Conservation (phyloP, 1,140 invertebrate genomes). For the Calephelis nemesis region DNA sequence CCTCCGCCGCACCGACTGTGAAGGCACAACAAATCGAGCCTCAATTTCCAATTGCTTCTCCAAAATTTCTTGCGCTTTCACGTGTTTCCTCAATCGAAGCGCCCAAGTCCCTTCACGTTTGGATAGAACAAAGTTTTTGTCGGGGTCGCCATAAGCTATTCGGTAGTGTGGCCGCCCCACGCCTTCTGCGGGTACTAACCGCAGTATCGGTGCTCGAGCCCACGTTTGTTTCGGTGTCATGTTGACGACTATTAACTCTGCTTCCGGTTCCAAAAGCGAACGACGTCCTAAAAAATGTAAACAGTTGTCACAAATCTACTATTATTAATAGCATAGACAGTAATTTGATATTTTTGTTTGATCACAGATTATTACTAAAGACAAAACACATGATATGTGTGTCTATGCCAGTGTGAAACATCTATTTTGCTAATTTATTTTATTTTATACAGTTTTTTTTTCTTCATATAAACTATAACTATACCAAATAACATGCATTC, state of each 20-base stretch:
- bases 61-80: constrained; percentile 42
- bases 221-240: constrained; percentile 59
- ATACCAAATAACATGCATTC: too few species aligned
- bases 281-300: constrained; percentile 48
- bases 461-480: too few species aligned
- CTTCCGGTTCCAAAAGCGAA: constrained; percentile 57
- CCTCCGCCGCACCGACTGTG: constrained; percentile 10
- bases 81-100: constrained; percentile 47
- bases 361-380: too few species aligned
- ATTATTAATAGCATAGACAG: too few species aligned
- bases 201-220: constrained; percentile 57
- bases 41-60: constrained; percentile 63
- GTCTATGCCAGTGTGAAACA: too few species aligned
- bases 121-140: constrained; percentile 50
- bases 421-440: too few species aligned
- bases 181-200: constrained; percentile 53
- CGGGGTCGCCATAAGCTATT: constrained; percentile 55
- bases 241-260: constrained; percentile 55
- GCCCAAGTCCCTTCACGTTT: constrained; percentile 65
- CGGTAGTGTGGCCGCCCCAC: constrained; percentile 53
- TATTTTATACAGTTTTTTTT: too few species aligned
- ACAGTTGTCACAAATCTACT: too few species aligned
- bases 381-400: too few species aligned
- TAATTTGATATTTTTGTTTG: too few species aligned
- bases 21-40: constrained; percentile 49